These are phyloP conservation scores for Motacilla tschutschensis DNA, from an alignment of 2,113 vertebrate genomes.

Conservation along the genomic window DNA sequence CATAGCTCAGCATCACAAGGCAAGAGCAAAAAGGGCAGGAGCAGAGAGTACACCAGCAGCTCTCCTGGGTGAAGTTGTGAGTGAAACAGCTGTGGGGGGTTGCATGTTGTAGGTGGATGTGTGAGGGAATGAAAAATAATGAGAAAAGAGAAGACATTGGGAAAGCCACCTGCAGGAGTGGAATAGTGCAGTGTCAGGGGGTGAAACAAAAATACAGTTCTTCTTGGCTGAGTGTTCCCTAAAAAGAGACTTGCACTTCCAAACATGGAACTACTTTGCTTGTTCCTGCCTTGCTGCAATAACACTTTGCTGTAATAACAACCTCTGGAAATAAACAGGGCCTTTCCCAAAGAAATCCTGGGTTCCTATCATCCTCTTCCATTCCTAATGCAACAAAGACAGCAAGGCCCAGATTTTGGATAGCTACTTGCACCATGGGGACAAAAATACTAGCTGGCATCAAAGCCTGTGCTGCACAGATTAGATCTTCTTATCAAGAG, in stretches of 20 bases:
- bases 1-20: not conserved
- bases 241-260: not conserved
- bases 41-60: not conserved
- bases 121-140: not conserved
- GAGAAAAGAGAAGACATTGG: not conserved
- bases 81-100: not conserved
- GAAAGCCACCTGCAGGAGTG: not conserved
- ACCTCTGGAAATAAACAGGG: not conserved
- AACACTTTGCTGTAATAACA: not conserved
- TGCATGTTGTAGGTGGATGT: not conserved
- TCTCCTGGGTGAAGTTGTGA: not conserved
- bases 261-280: not conserved
- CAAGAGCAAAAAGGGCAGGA: not conserved
- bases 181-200: not conserved
- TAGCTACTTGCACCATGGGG: not conserved
- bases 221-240: not conserved
- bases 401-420: not conserved
- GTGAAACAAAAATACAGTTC: not conserved
- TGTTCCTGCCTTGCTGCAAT: not conserved
- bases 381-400: not conserved
- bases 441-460: constrained; percentile 21
- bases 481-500: constrained; percentile 38
- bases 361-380: not conserved
- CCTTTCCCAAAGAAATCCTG: not conserved
- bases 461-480: constrained; percentile 4